Percentiles rank a stretch among this genome's conserved stretches.
Evolutionary conservation across 2,888 invertebrate genomes (phyloP).

Genomic region (Hartigia nigra): DNA sequence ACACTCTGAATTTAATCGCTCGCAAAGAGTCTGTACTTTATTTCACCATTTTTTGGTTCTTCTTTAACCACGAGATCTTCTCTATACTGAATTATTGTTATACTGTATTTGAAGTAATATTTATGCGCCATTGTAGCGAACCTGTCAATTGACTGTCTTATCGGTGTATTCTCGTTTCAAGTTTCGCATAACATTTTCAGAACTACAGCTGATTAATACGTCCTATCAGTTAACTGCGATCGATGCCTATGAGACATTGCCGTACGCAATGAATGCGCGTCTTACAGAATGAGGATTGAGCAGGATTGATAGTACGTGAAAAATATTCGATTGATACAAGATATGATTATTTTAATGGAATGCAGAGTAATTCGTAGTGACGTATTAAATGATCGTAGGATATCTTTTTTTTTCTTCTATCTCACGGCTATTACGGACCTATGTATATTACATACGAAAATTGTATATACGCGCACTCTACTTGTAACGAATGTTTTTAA

Average conservation of each 20-base stretch:
- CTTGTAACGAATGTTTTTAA: neutral
- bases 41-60: conserved; percentile 1
- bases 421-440: neutral
- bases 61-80: neutral
- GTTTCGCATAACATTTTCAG: neutral
- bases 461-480: neutral
- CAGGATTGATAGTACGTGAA: neutral
- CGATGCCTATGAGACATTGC: neutral
- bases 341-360: neutral
- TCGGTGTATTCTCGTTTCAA: conserved; percentile 7
- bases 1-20: neutral
- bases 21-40: conserved; percentile 6
- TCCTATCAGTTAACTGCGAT: neutral
- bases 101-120: conserved; percentile 16
- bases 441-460: neutral
- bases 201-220: conserved; percentile 2
- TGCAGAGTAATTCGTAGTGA: neutral
- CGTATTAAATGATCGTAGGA: neutral
- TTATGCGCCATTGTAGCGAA: conserved; percentile 22
- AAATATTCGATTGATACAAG: neutral
- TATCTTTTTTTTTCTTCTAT: neutral
- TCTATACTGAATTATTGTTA: neutral
- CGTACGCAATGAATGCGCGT: neutral
- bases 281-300: neutral
- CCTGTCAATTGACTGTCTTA: conserved; percentile 20